Percentiles rank a stretch among this genome's conserved stretches.
phyloP scores from a whole-genome alignment of 1,140 invertebrate species.

The Diorhabda elongata region DNA sequence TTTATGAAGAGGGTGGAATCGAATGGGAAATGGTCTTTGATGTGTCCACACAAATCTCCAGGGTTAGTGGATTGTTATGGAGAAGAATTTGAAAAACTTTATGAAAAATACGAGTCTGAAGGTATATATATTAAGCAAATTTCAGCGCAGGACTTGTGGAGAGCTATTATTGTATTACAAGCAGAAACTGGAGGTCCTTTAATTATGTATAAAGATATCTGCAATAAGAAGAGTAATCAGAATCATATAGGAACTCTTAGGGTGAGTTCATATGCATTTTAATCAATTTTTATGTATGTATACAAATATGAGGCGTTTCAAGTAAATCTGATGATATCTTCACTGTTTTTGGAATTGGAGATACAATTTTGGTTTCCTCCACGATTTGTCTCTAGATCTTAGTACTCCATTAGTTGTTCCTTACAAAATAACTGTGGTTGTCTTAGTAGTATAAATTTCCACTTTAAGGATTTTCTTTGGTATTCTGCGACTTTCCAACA shows the following conservation, averaged over 20 bases:
- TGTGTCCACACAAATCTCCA: slow-evolving; percentile 94
- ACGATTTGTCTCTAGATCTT: no score
- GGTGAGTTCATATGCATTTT: not conserved
- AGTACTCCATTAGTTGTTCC: no score
- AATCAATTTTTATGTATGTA: not conserved
- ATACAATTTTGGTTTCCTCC: no score
- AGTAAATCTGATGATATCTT: no score
- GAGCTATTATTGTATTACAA: slow-evolving; percentile 91
- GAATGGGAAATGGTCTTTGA: slow-evolving; percentile 87
- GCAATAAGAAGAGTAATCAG: slow-evolving; percentile 97
- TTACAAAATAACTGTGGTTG: no score
- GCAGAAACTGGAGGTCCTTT: slow-evolving; percentile 99
- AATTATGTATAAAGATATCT: slow-evolving; percentile 97
- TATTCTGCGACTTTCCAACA: no score
- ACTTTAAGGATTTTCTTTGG: no score
- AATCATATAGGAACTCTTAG: slow-evolving; percentile 97
- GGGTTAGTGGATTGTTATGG: slow-evolving; percentile 91
- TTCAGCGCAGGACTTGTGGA: slow-evolving; percentile 87
- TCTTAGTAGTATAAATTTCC: no score
- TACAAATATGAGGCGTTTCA: no score
- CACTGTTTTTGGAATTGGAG: no score
- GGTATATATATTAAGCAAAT: slow-evolving; percentile 55
- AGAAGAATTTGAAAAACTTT: slow-evolving; percentile 89
- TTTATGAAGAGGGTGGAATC: slow-evolving; percentile 96
- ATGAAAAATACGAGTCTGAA: slow-evolving; percentile 84